Evolutionary conservation across 2,113 vertebrate species (phyloP), one percentile per base, ranked within the genome.

Genomic region (Bubo blakistoni): DNA sequence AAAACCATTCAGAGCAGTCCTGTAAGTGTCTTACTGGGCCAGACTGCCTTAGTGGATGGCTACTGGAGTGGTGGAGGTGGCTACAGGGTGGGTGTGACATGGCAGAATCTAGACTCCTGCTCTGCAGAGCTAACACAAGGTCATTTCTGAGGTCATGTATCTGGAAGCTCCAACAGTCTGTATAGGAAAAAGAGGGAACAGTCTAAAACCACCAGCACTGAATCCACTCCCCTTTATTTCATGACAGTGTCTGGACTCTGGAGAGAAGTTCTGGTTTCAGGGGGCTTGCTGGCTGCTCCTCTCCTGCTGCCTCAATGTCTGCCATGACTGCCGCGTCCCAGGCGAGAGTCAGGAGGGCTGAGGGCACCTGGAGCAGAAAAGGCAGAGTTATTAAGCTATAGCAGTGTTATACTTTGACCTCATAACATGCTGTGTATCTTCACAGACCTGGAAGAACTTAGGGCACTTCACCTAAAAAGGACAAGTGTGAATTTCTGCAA

Each of bases 271-370:
- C 97, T 0, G 98, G 97, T 65, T 98, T 98, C 59, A 99, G 98
- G 66, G 98, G 66, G 29, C 94, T 91, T 0, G 12, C 42, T 10
- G 96, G 81, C 13, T 95, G 98, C 74, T 98, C 96, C 4, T 97
- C 96, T 16, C 98, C 98, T 0, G 98, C 98, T 0, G 99, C 99
- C 51, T 92, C 97, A 10, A 99, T 97, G 38, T 99, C 99, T 1
- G 98, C 99, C 94, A 99, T 98, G 72, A 99, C 98, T 0, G 98
- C 98, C 0, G 98, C 69, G 1, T 99, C 99, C 99, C 99, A 99
- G 2, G 95, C 81, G 13, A 99, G 99, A 0, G 98, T 99, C 96
- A 99, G 96, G 69, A 99, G 98, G 29, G 99, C 99, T 2, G 99
- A 98, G 46, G 99, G 99, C 59, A 99, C 99, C 99, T 99, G 79